Conservation (phyloP, 2,113 vertebrate species). For the Passer montanus region DNA sequence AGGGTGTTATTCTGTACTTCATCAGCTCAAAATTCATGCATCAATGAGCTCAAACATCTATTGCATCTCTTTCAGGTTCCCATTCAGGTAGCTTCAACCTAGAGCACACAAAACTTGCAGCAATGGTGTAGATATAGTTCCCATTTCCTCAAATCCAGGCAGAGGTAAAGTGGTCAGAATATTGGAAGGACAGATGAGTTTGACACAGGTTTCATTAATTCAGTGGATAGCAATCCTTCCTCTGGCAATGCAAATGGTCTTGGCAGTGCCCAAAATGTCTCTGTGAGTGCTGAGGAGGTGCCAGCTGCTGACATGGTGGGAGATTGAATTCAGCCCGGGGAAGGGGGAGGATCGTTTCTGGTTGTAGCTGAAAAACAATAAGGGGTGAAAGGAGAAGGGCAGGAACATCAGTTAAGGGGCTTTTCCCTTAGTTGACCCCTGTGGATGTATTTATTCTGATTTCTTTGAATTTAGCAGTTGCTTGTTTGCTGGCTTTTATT, state of each 20-base stretch:
- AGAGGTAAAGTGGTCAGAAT: not conserved
- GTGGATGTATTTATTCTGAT: not conserved
- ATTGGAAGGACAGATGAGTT: constrained; percentile 10
- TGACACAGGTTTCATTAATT: constrained; percentile 40
- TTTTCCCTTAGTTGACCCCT: not conserved
- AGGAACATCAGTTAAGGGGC: not conserved
- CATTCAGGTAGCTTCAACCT: not conserved
- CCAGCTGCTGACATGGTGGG: constrained; percentile 30
- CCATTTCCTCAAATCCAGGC: not conserved
- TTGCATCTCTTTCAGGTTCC: not conserved
- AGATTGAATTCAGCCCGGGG: not conserved
- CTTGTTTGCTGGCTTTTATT: not conserved
- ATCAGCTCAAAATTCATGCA: not conserved
- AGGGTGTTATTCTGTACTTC: not conserved
- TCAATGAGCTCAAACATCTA: not conserved
- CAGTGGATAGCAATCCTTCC: constrained; percentile 12
- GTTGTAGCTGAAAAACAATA: not conserved
- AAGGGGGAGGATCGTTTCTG: not conserved
- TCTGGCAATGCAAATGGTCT: not conserved
- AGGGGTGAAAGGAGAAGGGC: not conserved
- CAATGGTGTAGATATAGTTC: not conserved
- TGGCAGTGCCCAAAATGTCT: constrained; percentile 35
- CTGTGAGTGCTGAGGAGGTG: constrained; percentile 10
- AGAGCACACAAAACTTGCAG: not conserved
- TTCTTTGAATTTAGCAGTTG: not conserved